phyloP scores from a whole-genome alignment of 2,888 invertebrate species.

The Capitulum mitella region DNA sequence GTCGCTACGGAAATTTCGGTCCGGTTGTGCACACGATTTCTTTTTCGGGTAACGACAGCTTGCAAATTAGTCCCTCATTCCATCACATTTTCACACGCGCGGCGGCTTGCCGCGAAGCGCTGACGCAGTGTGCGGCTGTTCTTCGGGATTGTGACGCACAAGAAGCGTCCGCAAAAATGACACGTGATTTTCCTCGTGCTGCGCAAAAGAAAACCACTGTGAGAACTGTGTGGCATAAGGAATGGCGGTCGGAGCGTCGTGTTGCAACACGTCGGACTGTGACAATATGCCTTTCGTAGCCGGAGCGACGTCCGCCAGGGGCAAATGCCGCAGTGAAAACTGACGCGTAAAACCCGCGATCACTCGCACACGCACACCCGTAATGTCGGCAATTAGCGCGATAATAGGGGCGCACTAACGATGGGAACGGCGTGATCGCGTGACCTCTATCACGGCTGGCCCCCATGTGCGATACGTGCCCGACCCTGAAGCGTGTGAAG shows the following conservation, averaged over 20 bases:
- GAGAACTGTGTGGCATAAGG: neutral
- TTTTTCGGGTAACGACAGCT: neutral
- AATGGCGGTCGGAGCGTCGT: neutral
- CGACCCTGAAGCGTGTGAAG: neutral
- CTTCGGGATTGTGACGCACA: no score
- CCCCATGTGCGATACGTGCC: neutral
- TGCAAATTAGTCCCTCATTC: neutral
- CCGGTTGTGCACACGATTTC: neutral
- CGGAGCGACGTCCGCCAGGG: no score
- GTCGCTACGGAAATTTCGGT: neutral
- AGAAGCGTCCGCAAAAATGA: no score
- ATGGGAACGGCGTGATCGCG: neutral
- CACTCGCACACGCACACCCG: neutral
- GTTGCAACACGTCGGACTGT: neutral
- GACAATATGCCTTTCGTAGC: neutral
- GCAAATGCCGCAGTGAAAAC: neutral
- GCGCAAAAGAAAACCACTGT: neutral
- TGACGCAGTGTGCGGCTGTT: no score
- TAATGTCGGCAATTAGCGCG: neutral
- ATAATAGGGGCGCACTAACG: neutral
- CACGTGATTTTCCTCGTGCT: neutral
- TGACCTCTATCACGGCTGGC: neutral
- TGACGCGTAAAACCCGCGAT: neutral
- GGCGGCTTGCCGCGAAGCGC: no score
- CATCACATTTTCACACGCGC: neutral